phyloP scores from a whole-genome alignment of 2,888 invertebrate species.

The Luffia ferchaultella region DNA sequence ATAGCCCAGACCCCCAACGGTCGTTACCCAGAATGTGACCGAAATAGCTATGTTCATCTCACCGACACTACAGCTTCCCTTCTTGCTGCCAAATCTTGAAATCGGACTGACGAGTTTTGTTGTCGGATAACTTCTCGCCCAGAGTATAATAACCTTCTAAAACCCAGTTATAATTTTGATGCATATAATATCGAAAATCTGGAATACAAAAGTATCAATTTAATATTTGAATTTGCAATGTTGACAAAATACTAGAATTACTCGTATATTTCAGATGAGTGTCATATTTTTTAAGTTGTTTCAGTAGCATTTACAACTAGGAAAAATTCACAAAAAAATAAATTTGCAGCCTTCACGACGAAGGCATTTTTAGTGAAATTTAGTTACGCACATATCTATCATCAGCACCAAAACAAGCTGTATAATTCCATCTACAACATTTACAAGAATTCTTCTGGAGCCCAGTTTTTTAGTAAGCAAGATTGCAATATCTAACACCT shows the following conservation, averaged over 20 bases:
- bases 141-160: conserved; percentile 75
- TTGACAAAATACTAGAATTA: background rate
- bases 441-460: too few relatives aligned
- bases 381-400: too few relatives aligned
- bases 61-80: conserved; percentile 48
- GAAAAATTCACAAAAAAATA: conserved; percentile 10
- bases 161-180: conserved; percentile 70
- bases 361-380: too few relatives aligned
- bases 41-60: conserved; percentile 58
- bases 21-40: conserved; percentile 65
- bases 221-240: background rate
- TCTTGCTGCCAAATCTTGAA: conserved; percentile 63
- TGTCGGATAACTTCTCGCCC: conserved; percentile 69
- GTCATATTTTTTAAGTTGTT: conserved; percentile 6
- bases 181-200: conserved; percentile 77
- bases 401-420: too few relatives aligned
- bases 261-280: conserved; percentile 4
- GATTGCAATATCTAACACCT: too few relatives aligned
- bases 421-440: too few relatives aligned
- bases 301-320: conserved; percentile 9
- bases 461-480: too few relatives aligned
- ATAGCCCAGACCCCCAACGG: conserved; percentile 69
- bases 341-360: too few relatives aligned
- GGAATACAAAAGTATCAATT: conserved; percentile 25
- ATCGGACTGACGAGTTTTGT: conserved; percentile 61